These are phyloP conservation scores for Holothuria scabra DNA, from an alignment of 53 echinoderm and acorn worm genomes.

Conservation along the genomic window DNA sequence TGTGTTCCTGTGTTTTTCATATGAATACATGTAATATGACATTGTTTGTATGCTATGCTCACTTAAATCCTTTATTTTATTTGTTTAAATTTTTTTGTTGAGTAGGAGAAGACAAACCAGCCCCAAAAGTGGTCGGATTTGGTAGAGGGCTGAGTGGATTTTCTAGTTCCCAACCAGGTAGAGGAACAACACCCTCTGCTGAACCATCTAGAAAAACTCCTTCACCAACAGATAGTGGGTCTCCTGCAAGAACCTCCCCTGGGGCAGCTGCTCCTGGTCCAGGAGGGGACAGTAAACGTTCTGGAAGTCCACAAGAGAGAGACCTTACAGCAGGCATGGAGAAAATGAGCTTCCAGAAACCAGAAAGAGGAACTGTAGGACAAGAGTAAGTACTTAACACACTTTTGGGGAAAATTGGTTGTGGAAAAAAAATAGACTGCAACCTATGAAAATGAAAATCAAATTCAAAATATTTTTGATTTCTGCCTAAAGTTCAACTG, in stretches of 20 bases:
- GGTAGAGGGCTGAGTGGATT: constrained; percentile 17
- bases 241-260: not conserved
- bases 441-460: no score
- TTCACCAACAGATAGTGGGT: not conserved
- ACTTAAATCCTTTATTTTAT: no score
- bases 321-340: not conserved
- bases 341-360: constrained; percentile 17
- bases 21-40: no score
- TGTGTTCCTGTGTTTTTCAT: no score
- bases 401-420: no score
- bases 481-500: no score
- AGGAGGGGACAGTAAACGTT: not conserved
- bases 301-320: not conserved
- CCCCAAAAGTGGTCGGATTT: constrained; percentile 27
- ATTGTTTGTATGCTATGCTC: no score
- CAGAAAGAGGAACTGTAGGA: constrained; percentile 62
- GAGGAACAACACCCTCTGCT: not conserved
- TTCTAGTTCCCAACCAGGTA: not conserved
- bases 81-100: no score
- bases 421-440: no score
- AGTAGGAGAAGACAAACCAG: not conserved
- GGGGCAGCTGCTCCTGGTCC: constrained; percentile 3
- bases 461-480: no score
- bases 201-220: constrained; percentile 24
- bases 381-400: constrained; percentile 59